phyloP scores from a whole-genome alignment of 1,140 invertebrate genomes.

The Lepidurus packardi region DNA sequence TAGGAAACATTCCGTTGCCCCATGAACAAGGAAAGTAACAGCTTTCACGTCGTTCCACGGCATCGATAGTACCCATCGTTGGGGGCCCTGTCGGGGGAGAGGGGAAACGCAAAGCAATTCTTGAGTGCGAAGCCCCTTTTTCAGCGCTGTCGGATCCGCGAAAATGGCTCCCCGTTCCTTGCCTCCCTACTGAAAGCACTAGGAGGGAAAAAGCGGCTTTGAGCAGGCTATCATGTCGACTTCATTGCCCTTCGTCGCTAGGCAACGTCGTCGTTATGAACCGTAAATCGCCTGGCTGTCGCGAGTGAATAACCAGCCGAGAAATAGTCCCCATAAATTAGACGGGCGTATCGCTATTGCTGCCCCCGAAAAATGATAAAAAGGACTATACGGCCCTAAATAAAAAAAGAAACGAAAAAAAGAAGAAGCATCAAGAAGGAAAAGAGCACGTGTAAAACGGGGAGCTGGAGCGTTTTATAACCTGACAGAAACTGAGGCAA shows the following conservation, averaged over 20 bases:
- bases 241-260: conserved; percentile 29
- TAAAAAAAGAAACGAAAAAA: background rate
- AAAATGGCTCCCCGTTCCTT: conserved; percentile 2
- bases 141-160: conserved; percentile 12
- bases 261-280: conserved; percentile 26
- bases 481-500: conserved; percentile 18
- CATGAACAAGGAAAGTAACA: conserved; percentile 18
- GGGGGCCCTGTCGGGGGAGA: background rate
- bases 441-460: conserved; percentile 15
- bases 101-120: conserved; percentile 12
- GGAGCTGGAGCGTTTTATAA: conserved; percentile 21
- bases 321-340: conserved; percentile 34
- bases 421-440: conserved; percentile 5
- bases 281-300: conserved; percentile 34
- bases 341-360: conserved; percentile 23
- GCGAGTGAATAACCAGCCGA: conserved; percentile 35
- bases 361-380: conserved; percentile 17
- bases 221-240: conserved; percentile 26
- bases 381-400: background rate
- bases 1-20: conserved; percentile 13
- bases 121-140: conserved; percentile 1
- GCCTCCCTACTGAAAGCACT: background rate
- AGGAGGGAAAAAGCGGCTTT: conserved; percentile 17
- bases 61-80: conserved; percentile 8
- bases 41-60: conserved; percentile 20